Conservation (phyloP, 2,888 invertebrate genomes). For the Eilema sororculum region DNA sequence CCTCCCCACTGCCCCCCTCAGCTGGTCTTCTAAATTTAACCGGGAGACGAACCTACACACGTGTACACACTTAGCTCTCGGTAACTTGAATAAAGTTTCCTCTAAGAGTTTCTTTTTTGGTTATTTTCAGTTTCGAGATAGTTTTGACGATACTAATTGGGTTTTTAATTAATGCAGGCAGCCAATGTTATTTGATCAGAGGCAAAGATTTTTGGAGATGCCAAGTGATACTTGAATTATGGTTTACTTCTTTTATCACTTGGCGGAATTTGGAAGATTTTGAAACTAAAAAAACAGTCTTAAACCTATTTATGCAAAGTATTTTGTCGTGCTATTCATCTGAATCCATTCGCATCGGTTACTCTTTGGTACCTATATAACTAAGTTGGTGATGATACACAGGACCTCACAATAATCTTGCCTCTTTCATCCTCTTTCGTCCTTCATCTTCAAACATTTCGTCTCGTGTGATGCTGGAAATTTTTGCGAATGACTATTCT, state of each 20-base stretch:
- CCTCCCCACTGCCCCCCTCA: conserved; percentile 57
- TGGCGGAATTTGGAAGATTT: background rate
- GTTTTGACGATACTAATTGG: conserved; percentile 43
- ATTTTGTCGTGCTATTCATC: too few species aligned
- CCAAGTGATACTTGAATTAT: background rate
- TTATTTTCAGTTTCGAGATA: conserved; percentile 37
- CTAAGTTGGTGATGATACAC: too few species aligned
- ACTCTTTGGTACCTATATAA: background rate
- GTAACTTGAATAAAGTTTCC: conserved; percentile 76
- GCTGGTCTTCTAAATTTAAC: conserved; percentile 78
- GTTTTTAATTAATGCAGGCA: conserved; percentile 37
- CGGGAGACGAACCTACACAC: conserved; percentile 80
- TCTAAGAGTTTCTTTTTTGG: conserved; percentile 50
- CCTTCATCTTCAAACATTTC: too few species aligned
- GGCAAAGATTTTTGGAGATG: conserved; percentile 1
- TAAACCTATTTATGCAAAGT: background rate
- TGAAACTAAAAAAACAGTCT: background rate
- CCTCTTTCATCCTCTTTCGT: too few species aligned
- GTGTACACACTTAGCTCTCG: conserved; percentile 80
- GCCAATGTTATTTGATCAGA: conserved; percentile 21
- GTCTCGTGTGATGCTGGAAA: too few species aligned
- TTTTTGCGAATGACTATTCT: too few species aligned
- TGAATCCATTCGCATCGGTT: background rate
- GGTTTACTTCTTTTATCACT: background rate
- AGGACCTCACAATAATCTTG: too few species aligned